These are phyloP conservation scores for Opisthocomus hoazin DNA, from an alignment of 2,113 vertebrate genomes.

Conservation along the genomic window DNA sequence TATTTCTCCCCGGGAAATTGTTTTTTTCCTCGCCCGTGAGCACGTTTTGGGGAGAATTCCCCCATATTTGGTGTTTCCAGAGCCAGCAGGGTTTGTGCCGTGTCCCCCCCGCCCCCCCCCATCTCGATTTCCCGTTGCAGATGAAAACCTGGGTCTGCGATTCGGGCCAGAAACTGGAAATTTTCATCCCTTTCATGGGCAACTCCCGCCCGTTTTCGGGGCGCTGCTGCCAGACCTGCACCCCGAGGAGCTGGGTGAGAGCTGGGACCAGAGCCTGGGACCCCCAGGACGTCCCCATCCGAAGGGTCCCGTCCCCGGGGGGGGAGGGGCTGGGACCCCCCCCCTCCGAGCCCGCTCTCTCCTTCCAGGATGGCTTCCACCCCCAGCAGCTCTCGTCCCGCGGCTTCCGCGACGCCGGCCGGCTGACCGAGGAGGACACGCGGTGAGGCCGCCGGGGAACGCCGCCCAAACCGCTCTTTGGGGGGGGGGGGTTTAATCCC, in stretches of 20 bases:
- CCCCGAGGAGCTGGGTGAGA: slow-evolving; percentile 74
- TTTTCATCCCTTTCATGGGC: slow-evolving; percentile 64
- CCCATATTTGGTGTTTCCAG: no score
- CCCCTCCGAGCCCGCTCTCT: background rate
- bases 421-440: slow-evolving; percentile 68
- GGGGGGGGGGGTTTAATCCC: no score
- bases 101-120: no score
- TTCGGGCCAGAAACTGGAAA: slow-evolving; percentile 48
- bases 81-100: background rate
- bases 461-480: rapidly evolving
- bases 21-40: rapidly evolving
- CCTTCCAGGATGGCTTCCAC: slow-evolving; percentile 52
- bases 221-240: slow-evolving; percentile 75
- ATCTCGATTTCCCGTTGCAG: background rate
- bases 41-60: background rate
- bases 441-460: slow-evolving; percentile 21
- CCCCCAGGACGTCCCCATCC: no score
- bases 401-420: slow-evolving; percentile 45
- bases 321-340: no score
- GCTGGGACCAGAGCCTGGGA: background rate
- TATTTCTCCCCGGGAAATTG: background rate
- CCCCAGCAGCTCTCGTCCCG: slow-evolving; percentile 36
- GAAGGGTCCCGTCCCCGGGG: no score
- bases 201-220: slow-evolving; percentile 24
- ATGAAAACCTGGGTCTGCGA: background rate